These are phyloP conservation scores for Melanotaenia parkinsoni DNA, from an alignment of 2,797 vertebrate species.

Conservation along the genomic window DNA sequence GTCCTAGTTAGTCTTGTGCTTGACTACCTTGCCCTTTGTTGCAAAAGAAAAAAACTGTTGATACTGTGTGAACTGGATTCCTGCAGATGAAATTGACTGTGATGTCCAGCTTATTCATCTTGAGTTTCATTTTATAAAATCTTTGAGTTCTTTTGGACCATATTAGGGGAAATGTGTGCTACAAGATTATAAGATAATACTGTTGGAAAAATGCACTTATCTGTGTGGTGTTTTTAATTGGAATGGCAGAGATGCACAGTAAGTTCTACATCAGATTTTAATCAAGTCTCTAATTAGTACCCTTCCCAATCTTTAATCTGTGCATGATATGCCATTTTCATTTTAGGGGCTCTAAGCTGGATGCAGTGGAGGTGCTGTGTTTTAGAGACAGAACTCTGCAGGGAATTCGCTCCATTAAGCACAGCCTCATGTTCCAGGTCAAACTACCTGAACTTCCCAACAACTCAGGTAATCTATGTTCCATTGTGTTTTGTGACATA, in stretches of 20 bases:
- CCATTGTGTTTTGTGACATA: background rate
- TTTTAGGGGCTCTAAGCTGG: conserved; percentile 85
- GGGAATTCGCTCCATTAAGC: conserved; percentile 88
- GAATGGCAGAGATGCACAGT: background rate
- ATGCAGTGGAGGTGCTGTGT: conserved; percentile 90
- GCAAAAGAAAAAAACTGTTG: conserved; percentile 47
- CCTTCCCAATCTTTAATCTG: background rate
- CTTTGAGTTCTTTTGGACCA: conserved; percentile 21
- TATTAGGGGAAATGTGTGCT: conserved; percentile 42
- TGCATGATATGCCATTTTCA: conserved; percentile 30
- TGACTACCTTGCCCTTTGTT: conserved; percentile 20
- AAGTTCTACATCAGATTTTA: background rate
- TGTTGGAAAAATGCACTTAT: background rate
- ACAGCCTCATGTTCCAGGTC: conserved; percentile 93
- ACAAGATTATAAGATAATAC: background rate
- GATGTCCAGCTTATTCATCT: conserved; percentile 30
- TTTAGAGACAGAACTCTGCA: conserved; percentile 95
- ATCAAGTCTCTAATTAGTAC: background rate
- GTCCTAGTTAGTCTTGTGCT: conserved; percentile 42
- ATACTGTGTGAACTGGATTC: conserved; percentile 19
- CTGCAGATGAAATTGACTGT: background rate
- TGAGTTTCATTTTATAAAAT: conserved; percentile 26
- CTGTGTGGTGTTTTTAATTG: background rate
- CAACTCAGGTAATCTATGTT: conserved; percentile 85
- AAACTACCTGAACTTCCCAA: conserved; percentile 84